Conservation (phyloP, 2,888 invertebrate genomes). For the Dioctria rufipes region DNA sequence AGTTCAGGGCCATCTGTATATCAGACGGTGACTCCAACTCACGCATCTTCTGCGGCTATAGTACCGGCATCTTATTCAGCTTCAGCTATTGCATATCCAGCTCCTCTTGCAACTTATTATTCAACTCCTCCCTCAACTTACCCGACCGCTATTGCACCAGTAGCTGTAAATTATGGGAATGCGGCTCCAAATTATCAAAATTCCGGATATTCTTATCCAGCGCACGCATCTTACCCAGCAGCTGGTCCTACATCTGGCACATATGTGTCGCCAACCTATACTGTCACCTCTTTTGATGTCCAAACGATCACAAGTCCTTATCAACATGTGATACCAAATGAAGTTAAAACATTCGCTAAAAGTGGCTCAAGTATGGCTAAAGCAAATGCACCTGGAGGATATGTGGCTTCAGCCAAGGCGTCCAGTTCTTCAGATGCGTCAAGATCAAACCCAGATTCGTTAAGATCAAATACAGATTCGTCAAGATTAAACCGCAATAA, state of each 20-base stretch:
- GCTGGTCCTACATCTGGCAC: not conserved
- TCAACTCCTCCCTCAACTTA: not conserved
- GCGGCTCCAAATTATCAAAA: not conserved
- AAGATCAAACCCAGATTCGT: too few relatives aligned
- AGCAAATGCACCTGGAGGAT: constrained; percentile 19
- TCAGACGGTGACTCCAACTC: constrained; percentile 7
- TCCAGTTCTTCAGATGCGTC: not conserved
- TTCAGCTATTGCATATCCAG: not conserved
- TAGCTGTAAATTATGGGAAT: not conserved
- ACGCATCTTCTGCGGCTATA: constrained; percentile 3
- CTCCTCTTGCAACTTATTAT: not conserved
- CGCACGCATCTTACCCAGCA: not conserved
- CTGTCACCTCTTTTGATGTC: constrained; percentile 33
- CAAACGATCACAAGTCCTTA: constrained; percentile 31
- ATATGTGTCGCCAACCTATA: constrained; percentile 27
- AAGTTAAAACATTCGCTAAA: constrained; percentile 19
- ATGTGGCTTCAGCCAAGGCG: not conserved
- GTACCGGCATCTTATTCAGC: too few relatives aligned
- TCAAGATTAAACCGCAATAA: too few relatives aligned
- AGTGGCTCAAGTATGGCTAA: constrained; percentile 19
- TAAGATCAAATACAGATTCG: too few relatives aligned
- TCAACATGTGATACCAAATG: not conserved
- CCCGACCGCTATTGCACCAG: not conserved
- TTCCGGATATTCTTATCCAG: not conserved
- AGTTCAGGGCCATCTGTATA: constrained; percentile 7